These are phyloP conservation scores for Eospalax fontanierii DNA, from an alignment of 2,797 vertebrate genomes.

Conservation along the genomic window DNA sequence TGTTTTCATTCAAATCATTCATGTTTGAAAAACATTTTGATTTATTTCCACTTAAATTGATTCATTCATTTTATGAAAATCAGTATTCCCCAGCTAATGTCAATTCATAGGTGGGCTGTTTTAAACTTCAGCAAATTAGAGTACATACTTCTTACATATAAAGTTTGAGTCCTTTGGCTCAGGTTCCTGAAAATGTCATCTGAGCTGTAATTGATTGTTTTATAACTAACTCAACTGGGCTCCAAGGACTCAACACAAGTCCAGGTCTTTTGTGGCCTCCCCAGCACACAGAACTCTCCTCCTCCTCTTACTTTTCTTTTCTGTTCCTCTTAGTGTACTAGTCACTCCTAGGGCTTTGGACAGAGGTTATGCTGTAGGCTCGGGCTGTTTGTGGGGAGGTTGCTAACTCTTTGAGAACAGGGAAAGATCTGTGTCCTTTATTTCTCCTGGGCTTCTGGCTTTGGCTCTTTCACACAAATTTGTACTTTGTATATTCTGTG, in stretches of 20 bases:
- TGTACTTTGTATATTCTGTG: not conserved
- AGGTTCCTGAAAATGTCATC: not conserved
- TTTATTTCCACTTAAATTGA: constrained; percentile 53
- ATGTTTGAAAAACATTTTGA: not conserved
- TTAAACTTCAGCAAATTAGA: not conserved
- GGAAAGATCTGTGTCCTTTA: not conserved
- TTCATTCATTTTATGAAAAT: constrained; percentile 40
- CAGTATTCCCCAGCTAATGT: not conserved
- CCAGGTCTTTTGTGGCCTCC: not conserved
- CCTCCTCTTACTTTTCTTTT: not conserved
- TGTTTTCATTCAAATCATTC: constrained; percentile 48
- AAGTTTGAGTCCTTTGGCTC: not conserved
- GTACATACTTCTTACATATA: not conserved
- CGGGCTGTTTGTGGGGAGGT: not conserved
- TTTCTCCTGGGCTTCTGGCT: not conserved
- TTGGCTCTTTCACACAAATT: not conserved
- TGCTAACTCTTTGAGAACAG: not conserved
- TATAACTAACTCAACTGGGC: not conserved
- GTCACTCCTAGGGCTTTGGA: not conserved
- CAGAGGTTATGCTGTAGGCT: not conserved
- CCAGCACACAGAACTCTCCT: not conserved
- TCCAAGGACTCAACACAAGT: not conserved
- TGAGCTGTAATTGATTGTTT: not conserved
- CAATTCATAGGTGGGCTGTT: not conserved
- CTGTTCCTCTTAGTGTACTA: not conserved